Base-by-base conservation (phyloP, 92 coral and sea anemone genomes). In the Pocillopora grandis region DNA sequence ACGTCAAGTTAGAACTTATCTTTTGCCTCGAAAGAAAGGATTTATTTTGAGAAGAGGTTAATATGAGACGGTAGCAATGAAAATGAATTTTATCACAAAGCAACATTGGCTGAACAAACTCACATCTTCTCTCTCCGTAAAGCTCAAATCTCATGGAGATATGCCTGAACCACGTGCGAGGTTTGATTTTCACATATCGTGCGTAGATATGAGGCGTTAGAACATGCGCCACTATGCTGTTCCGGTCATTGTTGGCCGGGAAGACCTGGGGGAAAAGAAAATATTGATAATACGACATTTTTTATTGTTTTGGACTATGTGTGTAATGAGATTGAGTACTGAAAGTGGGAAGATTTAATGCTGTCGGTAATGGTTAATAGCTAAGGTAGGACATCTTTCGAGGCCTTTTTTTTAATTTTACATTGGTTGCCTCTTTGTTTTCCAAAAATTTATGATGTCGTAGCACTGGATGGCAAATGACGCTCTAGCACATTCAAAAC, bases 61-160 rank as follows among this genome's bases (percentile, higher is more conserved):
- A 23, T 20, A 10, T 12, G 16, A 16, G 1, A 27, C 2, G 42
- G 17, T 12, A 2, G 11, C 5, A 9, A 64, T 16, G 11, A 65
- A 65, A 65, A 42, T 42, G 52, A 42, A 42, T 42, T 42, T 42
- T 42, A 42, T 42, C 52, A 42, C 52, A 42, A 42, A 42, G 52
- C 52, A 42, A 42, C 52, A 42, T 7, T 42, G 52, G 52, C 52
- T 42, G 52, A 14, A 12, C 27, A 2, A 13, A 19, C 89, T 86
- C 82, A 89, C 97, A 74, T 90, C 85, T 59, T 73, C 89, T 85
- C 70, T 87, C 79, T 63, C 97, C 97, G 20, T 81, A 84, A 33
- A 93, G 80, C 67, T 90, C 97, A 36, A 93, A 89, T 82, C 97
- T 89, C 84, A 93, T 74, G 1, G 97, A 93, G 78, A 93, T 88